Conservation (phyloP, 2,797 vertebrate species). For the Carduelis carduelis region DNA sequence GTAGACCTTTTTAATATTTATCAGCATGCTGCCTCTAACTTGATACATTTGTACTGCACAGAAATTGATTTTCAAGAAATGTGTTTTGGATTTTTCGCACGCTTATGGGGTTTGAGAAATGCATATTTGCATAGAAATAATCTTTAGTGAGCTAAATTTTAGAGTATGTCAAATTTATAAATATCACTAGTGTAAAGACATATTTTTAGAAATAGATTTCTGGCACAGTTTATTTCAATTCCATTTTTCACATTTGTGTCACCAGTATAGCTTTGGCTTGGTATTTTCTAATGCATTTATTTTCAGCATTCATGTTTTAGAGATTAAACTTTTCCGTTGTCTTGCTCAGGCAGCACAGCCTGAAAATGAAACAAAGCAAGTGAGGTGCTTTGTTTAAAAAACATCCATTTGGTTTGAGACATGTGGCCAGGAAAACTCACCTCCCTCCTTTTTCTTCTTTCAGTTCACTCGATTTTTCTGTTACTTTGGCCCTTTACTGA, state of each 20-base stretch:
- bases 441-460: not conserved
- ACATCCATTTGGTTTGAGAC: not conserved
- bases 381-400: constrained; percentile 19
- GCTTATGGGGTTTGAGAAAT: constrained; percentile 57
- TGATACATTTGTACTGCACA: constrained; percentile 69
- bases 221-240: constrained; percentile 57
- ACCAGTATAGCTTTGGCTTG: constrained; percentile 14
- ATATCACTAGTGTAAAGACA: constrained; percentile 61
- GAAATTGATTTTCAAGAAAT: constrained; percentile 89
- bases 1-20: constrained; percentile 85
- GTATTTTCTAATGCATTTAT: constrained; percentile 58
- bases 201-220: constrained; percentile 64
- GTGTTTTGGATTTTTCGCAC: constrained; percentile 81
- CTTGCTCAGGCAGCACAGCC: constrained; percentile 2
- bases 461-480: not conserved
- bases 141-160: constrained; percentile 81
- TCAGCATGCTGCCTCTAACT: constrained; percentile 72
- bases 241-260: constrained; percentile 61
- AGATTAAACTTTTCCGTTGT: constrained; percentile 43
- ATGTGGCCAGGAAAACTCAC: not conserved
- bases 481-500: not conserved
- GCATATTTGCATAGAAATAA: constrained; percentile 86
- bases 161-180: constrained; percentile 76
- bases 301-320: constrained; percentile 46
- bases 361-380: constrained; percentile 36